Base-by-base conservation (phyloP, 2,113 vertebrate genomes). In the Willisornis vidua region DNA sequence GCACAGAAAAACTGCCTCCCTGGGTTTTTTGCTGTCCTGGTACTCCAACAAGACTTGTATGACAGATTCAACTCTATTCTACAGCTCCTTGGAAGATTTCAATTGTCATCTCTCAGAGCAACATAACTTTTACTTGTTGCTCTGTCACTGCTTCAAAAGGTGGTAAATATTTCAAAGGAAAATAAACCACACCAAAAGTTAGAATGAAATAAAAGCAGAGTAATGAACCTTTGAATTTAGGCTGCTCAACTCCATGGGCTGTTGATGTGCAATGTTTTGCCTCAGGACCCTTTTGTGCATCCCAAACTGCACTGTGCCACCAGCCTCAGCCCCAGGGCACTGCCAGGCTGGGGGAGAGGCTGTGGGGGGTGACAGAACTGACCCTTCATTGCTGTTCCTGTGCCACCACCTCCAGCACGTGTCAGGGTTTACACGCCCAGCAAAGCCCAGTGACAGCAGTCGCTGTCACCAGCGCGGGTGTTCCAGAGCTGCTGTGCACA, bases 381-480 rank as follows among this genome's bases (percentile, higher is more conserved):
- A 28, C 52, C 54, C 54, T 20, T 29, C 7, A 5, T 5, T 18
- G 13, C 71, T 9, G 71, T 23, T 41, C 41, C 72, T 19, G 41
- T 6, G 20, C 10, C 87, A 55, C 43, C 48, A 13, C 15, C 29
- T 23, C 87, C 71, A 61, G 5, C 23, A 14, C 0, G 12, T 8
- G 71, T 22, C 62, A 12, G 54, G 48, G 18, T 8, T 12, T 6
- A 17, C 65, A 19, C 39, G 65, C 58, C 37, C 71, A 63, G 85
- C 48, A 26, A 1, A 1, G 31, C 31, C 54, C 39, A n/a, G 24
- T 1, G 3, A 9, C 17, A 31, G 4, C 49, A 57, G 11, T 1
- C n/a, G 63, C 13, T 2, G 8, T 3, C 45, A 33, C 39, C 28
- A 58, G 67, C 48, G 46, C 25, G 0, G 1, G 2, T 15, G 57